Evolutionary conservation across 37 sponge, comb jelly and placozoan genomes (phyloP), one percentile per base, ranked within the genome.

Genomic region (Ephydatia muelleri): DNA sequence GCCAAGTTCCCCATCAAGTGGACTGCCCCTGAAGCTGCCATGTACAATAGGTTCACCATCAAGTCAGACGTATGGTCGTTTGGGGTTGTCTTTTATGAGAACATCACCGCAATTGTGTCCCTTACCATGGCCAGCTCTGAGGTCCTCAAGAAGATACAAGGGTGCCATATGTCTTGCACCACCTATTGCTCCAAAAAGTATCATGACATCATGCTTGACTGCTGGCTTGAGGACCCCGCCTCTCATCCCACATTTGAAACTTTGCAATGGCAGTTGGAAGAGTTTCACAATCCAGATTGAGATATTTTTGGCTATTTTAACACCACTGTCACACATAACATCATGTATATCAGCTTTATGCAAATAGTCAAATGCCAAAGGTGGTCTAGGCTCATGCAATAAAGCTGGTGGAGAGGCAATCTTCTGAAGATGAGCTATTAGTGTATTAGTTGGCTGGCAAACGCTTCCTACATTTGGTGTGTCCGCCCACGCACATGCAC

Each of bases 61-160:
- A 98, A 98, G 72, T 94, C 99, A 14, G 99, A 98, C 66, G 94
- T 98, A 27, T 98, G 99, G 99, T 92, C 95, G 33, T 96, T 93
- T 88, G 99, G 97, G 21, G 89, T 98, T 22, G 90, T 96, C 28
- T 78, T 98, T 35, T 93, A 91, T 21, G 99, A 98, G 77, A 67
- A 96, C n/a, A 88, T 96, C 39, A 98, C 97, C 2, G 93, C 76
- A 97, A 97, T 0, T 81, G 93, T 4, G 84, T 91, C 69, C 99
- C 99, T 9, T 98, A 98, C 66, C 0, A 94, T 95, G 97, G 95
- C 93, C 39, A 97, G 95, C 84, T 93, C 97, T 16, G 88, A 97
- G 68, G 96, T 93, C 27, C 67, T 93, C 84, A 90, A 93, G 73
- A 27, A 71, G 82, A 73, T 65, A 25, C 94, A 93, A 43, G 85